Evolutionary conservation across 64 coral and sea anemone genomes (phyloP), one percentile per base, ranked within the genome.

Genomic region (Actinia tenebrosa): DNA sequence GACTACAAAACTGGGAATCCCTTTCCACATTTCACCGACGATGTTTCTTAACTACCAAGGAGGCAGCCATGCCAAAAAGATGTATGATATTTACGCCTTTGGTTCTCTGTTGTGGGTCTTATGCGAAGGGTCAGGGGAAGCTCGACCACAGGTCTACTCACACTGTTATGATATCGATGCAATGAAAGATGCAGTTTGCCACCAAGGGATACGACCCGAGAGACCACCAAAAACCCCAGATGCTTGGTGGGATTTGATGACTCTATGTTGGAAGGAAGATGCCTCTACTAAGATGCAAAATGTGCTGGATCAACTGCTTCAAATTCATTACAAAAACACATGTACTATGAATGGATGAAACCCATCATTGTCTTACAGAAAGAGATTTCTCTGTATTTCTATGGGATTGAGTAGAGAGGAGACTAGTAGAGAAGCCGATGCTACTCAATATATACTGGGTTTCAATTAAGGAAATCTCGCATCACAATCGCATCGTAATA

Each of bases 21-120:
- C 90, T 46, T 92, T 92, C 54, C 90, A 91, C 30, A 92, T 92
- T 54, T 92, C 90, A 54, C 90, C 85, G 8, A 85, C 81, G 58
- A 92, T 92, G 90, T 92, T 85, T 72, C 16, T 18, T 3, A 56
- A 50, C 60, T 72, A 87, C 42, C 11, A 52, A 27, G 54, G 43
- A 56, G 60, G 59, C 23, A 16, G 42, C 42, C 42, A 14, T 75
- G 60, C 86, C 23, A 30, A 56, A 71, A 16, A 15, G 23, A 82
- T 44, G 4, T 92, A 83, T 68, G 90, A 92, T 60, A 87, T 92
- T 62, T 92, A 92, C 44, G 90, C 90, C 14, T 92, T 87, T 72
- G 90, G 90, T 30, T 87, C 86, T 52, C 61, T 92, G 2, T 26
- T 87, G 16, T 92, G 90, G 90, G 90, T 92, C 10, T 77, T 92